Evolutionary conservation across 2,888 invertebrate species (phyloP), one percentile per base, ranked within the genome.

Genomic region (Hedya salicella): DNA sequence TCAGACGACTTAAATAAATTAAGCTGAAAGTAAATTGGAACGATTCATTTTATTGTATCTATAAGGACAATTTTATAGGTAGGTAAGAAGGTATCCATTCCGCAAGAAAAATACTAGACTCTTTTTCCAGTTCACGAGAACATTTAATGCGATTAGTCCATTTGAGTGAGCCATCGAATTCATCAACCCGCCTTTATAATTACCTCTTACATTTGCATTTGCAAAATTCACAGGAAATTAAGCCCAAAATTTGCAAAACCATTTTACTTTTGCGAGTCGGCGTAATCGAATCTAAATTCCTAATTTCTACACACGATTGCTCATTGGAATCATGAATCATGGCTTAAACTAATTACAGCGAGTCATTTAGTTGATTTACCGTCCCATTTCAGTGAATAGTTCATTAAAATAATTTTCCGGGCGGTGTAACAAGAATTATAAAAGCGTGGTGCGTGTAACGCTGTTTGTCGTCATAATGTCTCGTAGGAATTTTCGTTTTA

Each of bases 331-430:
- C 60, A 42, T 66, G 53, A 60, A 60, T 65, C 61, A 66, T 40
- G 19, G 39, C 53, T 42, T 48, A 61, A 66, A 60, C 54, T 61
- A 66, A 66, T 66, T 66, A 61, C 19, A 48, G 40, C 61, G 61
- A 48, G 54, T 66, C 48, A 66, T 66, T 66, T 49, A 40, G 46
- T 66, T 66, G 66, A 66, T 66, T 61, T 66, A 66, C 48, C 39
- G 48, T 48, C 9, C 48, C 30, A 61, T 61, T 61, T 42, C 54
- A 54, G 54, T 49, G 65, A 60, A 66, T 66, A 66, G 66, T 66
- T 66, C 60, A 66, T 66, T 66, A 66, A 60, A 66, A 66, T 49
- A 54, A 66, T 53, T 65, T 65, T 65, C 65, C 65, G 36, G 4
- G 30, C 46, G 44, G 25, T 60, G 59, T 53, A 65, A 30, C 59